phyloP scores from a whole-genome alignment of 1,140 invertebrate species.

The Drosophila yakuba region DNA sequence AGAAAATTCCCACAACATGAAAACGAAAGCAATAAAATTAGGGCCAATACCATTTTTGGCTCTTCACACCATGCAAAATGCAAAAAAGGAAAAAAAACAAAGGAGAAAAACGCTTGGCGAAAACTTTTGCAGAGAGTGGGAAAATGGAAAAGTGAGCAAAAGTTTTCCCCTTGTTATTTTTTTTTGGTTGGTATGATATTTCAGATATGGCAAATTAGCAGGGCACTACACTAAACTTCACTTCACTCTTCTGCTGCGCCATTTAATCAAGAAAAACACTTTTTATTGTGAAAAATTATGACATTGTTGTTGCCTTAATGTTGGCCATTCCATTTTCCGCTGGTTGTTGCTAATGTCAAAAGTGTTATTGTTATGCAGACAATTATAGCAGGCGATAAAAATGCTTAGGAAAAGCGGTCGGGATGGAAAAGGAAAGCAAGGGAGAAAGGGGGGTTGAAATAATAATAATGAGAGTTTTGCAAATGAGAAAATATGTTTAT shows the following conservation, averaged over 20 bases:
- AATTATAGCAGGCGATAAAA: conserved; percentile 78
- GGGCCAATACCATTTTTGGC: conserved; percentile 72
- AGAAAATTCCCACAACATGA: conserved; percentile 14
- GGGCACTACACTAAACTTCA: not conserved
- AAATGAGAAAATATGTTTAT: conserved; percentile 81
- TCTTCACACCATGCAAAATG: conserved; percentile 56
- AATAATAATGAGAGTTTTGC: conserved; percentile 64
- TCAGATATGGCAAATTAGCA: conserved; percentile 56
- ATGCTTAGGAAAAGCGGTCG: conserved; percentile 53
- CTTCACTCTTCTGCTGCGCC: conserved; percentile 42
- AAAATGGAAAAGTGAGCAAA: conserved; percentile 46
- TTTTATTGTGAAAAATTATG: conserved; percentile 82
- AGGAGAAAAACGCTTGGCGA: conserved; percentile 2
- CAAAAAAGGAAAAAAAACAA: conserved; percentile 24
- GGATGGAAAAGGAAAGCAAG: not conserved
- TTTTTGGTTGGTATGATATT: conserved; percentile 6
- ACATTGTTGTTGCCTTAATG: conserved; percentile 59
- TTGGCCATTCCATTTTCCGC: conserved; percentile 42
- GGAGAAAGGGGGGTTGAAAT: not conserved
- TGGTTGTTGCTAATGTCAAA: conserved; percentile 76
- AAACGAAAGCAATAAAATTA: conserved; percentile 75
- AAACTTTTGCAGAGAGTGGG: conserved; percentile 28
- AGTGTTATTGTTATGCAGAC: conserved; percentile 81
- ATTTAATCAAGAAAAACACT: conserved; percentile 83
- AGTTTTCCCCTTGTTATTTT: conserved; percentile 35